These are phyloP conservation scores for Melanotaenia parkinsoni DNA, from an alignment of 2,797 vertebrate species.

Conservation along the genomic window DNA sequence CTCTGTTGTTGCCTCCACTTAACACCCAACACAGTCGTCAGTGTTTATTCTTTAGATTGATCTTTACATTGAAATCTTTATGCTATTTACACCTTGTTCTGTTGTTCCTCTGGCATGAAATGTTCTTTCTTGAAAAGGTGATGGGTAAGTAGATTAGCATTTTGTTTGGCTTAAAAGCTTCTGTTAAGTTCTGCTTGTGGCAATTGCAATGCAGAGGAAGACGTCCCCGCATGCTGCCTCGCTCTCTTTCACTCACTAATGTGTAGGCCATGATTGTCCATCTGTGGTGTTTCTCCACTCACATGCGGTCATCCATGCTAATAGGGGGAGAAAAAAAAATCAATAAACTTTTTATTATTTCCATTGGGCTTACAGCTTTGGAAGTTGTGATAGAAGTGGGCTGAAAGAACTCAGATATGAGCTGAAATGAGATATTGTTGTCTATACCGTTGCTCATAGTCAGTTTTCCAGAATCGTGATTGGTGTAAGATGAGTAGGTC, in stretches of 20 bases:
- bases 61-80: constrained; percentile 7
- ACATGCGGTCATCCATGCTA: constrained; percentile 7
- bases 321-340: neutral
- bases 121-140: constrained; percentile 14
- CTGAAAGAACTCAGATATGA: neutral
- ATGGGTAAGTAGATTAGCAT: constrained; percentile 24
- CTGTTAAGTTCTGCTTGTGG: neutral
- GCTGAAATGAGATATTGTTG: neutral
- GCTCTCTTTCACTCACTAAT: constrained; percentile 10
- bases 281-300: constrained; percentile 13
- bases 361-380: neutral
- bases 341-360: constrained; percentile 3
- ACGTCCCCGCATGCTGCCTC: neutral
- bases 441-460: neutral
- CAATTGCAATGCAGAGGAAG: constrained; percentile 3
- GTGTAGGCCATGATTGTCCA: constrained; percentile 1
- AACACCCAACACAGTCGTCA: constrained; percentile 3
- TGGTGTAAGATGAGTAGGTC: too few relatives aligned
- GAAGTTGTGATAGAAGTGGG: neutral
- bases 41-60: neutral
- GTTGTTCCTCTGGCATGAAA: neutral
- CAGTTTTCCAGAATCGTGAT: neutral
- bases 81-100: constrained; percentile 15
- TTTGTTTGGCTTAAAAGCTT: neutral
- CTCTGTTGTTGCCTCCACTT: neutral